These are phyloP conservation scores for Mystacornis crossleyi DNA, from an alignment of 2,113 vertebrate genomes.

Conservation along the genomic window DNA sequence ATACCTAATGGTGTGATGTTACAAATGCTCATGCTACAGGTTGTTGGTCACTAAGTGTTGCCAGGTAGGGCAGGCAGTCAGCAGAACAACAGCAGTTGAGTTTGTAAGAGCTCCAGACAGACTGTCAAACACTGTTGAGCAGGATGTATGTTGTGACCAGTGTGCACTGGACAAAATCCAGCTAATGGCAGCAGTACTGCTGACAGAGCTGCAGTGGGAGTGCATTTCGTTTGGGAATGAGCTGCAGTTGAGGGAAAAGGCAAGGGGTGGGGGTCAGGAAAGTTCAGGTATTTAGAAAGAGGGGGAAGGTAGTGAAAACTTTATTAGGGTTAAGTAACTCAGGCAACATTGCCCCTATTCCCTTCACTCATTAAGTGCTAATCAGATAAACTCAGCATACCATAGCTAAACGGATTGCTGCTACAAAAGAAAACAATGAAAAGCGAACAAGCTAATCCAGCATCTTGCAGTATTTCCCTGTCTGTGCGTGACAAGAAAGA, in stretches of 20 bases:
- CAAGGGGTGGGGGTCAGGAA: conserved; percentile 67
- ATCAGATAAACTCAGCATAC: conserved; percentile 78
- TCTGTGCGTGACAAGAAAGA: conserved; percentile 76
- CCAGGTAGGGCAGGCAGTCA: not conserved
- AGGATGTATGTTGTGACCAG: not conserved
- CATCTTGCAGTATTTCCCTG: conserved; percentile 67
- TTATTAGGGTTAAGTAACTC: conserved; percentile 57
- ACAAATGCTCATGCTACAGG: not conserved
- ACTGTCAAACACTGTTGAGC: conserved; percentile 32
- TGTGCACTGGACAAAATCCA: not conserved
- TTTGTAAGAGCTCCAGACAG: not conserved
- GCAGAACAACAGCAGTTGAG: not conserved
- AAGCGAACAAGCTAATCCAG: conserved; percentile 73
- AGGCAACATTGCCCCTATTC: conserved; percentile 45
- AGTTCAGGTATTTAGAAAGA: conserved; percentile 65
- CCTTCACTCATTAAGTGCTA: conserved; percentile 70
- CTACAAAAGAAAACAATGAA: conserved; percentile 73
- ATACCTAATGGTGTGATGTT: not conserved
- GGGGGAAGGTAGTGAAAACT: conserved; percentile 61
- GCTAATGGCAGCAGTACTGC: conserved; percentile 74
- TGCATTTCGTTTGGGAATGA: not conserved
- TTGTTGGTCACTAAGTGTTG: not conserved
- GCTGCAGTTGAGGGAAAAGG: conserved; percentile 18
- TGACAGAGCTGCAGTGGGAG: conserved; percentile 43
- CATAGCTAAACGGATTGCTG: conserved; percentile 71